Evolutionary conservation across 2,113 vertebrate species (phyloP).

Genomic region (Melanotaenia duboulayi): DNA sequence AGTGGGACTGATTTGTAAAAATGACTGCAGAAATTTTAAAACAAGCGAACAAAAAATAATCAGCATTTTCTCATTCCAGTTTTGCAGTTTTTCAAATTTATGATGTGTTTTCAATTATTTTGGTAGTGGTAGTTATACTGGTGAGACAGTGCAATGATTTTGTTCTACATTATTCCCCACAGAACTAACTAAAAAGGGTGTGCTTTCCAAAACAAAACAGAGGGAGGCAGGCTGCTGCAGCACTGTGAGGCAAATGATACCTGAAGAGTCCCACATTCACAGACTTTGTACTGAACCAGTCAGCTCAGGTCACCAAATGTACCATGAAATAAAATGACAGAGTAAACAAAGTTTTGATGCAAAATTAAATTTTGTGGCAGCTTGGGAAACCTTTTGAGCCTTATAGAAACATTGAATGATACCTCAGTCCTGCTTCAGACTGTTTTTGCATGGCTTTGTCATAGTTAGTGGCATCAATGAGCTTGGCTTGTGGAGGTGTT

Average conservation of each 20-base stretch:
- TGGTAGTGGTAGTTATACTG: too few relatives aligned
- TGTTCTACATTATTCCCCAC: too few relatives aligned
- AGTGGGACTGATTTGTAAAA: not conserved
- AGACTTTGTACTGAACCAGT: not conserved
- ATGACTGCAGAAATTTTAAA: not conserved
- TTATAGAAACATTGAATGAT: too few relatives aligned
- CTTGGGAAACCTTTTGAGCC: too few relatives aligned
- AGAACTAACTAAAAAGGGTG: not conserved
- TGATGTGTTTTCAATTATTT: not conserved
- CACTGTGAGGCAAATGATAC: not conserved
- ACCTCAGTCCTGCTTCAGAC: not conserved
- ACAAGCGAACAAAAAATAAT: not conserved
- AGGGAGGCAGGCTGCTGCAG: not conserved
- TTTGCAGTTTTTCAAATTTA: not conserved
- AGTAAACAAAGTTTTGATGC: too few relatives aligned
- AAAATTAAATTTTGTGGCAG: too few relatives aligned
- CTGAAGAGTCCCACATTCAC: not conserved
- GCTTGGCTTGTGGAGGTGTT: not conserved
- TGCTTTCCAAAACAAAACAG: not conserved
- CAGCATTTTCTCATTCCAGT: not conserved
- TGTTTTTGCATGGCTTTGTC: not conserved
- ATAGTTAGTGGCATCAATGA: not conserved
- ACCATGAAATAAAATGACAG: too few relatives aligned
- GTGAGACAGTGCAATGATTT: too few relatives aligned
- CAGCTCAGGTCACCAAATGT: not conserved